Evolutionary conservation across 2,113 vertebrate species (phyloP), one percentile per base, ranked within the genome.

Genomic region (human (Homo sapiens)): DNA sequence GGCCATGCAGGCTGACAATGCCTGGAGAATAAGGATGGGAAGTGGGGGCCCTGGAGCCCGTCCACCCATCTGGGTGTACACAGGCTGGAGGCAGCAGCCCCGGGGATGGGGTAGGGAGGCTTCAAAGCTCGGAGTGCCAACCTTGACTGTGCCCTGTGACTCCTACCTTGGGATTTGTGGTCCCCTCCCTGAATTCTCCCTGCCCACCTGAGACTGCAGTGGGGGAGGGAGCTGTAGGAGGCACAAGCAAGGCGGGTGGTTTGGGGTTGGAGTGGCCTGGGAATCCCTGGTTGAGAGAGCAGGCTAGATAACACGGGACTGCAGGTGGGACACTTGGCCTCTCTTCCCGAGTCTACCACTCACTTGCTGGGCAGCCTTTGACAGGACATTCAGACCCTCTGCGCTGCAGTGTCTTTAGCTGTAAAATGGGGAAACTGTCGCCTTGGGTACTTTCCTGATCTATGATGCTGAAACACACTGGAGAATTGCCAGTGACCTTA

Each of bases 401-500:
- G 75, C 48, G 85, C 43, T 72, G 48, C 1, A 3, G 86, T 43
- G 80, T 72, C 75, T 40, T 96, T 40, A 87, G 43, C 87, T 95
- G 30, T 87, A 38, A 93, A 92, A 96, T 90, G 87, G 90, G 84
- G 96, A 93, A 88, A 94, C 84, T 78, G 68, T 89, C 35, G 52
- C 17, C 72, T 64, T 50, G 64, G 96, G 86, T 91, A 66, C 96
- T 94, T 97, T 98, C 92, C 89, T 6, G 52, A 64, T 75, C n/a
- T 93, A 0, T 59, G 90, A 92, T 73, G 95, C 72, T 52, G 87
- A 93, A 96, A 95, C 80, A 43, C 80, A 70, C 93, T 95, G 92
- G 89, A 90, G 90, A 87, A 52, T 81, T 95, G 95, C 89, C 89
- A 96, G 82, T 2, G 11, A 27, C 38, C 18, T 32, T 30, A 35